phyloP scores from a whole-genome alignment of 2,888 invertebrate species.

The Mythimna ferrago region DNA sequence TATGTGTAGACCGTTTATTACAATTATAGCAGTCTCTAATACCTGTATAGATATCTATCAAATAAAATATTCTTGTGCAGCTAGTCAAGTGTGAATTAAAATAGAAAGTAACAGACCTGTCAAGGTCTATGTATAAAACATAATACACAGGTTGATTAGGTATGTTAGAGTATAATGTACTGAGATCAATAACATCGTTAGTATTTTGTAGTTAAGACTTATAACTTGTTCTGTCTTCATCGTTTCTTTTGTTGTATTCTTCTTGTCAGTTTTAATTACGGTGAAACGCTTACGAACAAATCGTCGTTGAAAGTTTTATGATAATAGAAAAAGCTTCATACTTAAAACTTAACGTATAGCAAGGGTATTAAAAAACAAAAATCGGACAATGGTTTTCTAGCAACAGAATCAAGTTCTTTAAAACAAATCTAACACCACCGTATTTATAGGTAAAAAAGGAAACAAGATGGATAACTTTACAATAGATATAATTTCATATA shows the following conservation, averaged over 20 bases:
- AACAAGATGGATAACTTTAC: neutral
- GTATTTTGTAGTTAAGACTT: slow-evolving; percentile 3
- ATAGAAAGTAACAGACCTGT: slow-evolving; percentile 55
- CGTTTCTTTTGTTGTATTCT: neutral
- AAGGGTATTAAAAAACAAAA: neutral
- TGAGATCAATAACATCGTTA: slow-evolving; percentile 14
- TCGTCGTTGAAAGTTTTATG: neutral
- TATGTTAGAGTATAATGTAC: neutral
- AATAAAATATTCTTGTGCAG: slow-evolving; percentile 26
- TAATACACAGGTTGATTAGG: slow-evolving; percentile 30
- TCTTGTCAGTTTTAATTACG: neutral
- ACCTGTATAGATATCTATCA: slow-evolving; percentile 3
- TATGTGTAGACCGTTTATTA: neutral
- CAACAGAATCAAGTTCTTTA: neutral
- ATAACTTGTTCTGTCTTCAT: neutral
- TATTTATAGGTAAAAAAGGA: neutral
- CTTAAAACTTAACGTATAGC: neutral
- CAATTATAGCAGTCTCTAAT: neutral
- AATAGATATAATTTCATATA: slow-evolving; percentile 3
- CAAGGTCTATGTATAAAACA: slow-evolving; percentile 51
- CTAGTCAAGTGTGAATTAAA: slow-evolving; percentile 54
- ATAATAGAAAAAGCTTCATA: neutral
- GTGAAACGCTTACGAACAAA: neutral
- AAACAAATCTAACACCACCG: neutral
- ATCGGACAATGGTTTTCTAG: neutral